Percentiles rank a stretch among this genome's conserved stretches.
Evolutionary conservation across 2,797 vertebrate genomes (phyloP).

Genomic region (Pitangus sulphuratus): DNA sequence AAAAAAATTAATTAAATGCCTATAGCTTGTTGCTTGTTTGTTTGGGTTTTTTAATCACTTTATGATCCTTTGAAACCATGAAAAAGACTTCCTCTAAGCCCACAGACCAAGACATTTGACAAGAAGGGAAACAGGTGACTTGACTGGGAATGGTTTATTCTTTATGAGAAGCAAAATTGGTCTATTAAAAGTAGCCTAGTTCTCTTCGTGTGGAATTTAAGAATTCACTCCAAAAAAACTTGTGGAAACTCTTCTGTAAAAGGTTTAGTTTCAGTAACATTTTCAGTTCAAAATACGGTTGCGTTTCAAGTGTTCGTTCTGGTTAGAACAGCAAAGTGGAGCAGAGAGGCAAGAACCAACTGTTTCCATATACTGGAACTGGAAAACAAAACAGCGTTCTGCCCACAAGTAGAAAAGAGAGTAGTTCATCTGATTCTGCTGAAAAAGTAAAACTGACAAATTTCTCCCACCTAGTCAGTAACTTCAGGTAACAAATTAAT

Average conservation of each 20-base stretch:
- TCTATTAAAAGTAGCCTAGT: background rate
- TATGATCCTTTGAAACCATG: background rate
- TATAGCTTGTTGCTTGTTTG: background rate
- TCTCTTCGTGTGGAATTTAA: background rate
- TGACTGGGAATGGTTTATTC: background rate
- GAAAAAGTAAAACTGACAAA: background rate
- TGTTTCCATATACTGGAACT: background rate
- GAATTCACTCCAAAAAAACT: background rate
- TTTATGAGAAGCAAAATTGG: background rate
- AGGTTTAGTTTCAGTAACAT: background rate
- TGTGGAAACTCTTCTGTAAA: background rate
- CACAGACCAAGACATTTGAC: background rate
- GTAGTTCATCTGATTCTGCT: background rate
- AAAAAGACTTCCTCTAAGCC: background rate
- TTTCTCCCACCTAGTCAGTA: background rate
- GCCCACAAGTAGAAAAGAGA: background rate
- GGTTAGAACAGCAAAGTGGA: background rate
- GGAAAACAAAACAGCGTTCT: background rate
- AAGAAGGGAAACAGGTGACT: background rate
- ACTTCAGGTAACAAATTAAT: background rate
- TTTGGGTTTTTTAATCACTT: background rate
- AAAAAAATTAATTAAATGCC: background rate
- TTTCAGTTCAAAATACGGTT: background rate
- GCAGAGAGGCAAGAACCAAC: background rate
- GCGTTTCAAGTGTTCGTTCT: accelerated